These are phyloP conservation scores for Takifugu rubripes DNA, from an alignment of 2,797 vertebrate genomes.

Conservation along the genomic window DNA sequence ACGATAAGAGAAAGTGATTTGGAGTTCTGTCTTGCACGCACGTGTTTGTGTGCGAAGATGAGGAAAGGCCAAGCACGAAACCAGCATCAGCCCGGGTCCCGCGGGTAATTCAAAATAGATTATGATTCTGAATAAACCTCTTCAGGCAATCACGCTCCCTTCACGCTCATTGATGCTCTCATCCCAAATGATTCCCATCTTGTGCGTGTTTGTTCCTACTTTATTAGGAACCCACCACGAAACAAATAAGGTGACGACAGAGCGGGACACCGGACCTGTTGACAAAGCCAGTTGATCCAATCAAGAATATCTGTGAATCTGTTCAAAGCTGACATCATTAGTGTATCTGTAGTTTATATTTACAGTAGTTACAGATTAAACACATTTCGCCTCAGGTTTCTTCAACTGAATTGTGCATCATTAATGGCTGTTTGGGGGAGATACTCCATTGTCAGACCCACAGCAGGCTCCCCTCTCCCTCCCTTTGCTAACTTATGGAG, in stretches of 20 bases:
- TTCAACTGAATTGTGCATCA: too few relatives aligned
- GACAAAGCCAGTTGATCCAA: too few relatives aligned
- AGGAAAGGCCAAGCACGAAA: constrained; percentile 32
- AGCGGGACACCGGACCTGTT: neutral
- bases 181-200: constrained; percentile 4
- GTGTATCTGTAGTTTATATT: too few relatives aligned
- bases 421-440: too few relatives aligned
- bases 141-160: constrained; percentile 29
- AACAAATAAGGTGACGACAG: neutral
- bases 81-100: constrained; percentile 23
- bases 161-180: constrained; percentile 11
- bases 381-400: too few relatives aligned
- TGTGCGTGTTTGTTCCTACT: constrained; percentile 1
- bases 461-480: too few relatives aligned
- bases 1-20: constrained; percentile 48
- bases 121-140: constrained; percentile 37
- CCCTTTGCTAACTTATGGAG: too few relatives aligned
- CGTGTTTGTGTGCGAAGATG: constrained; percentile 5
- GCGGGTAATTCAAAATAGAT: constrained; percentile 58
- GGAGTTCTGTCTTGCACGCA: constrained; percentile 15
- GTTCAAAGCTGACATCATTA: too few relatives aligned
- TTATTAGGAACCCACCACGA: neutral
- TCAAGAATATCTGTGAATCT: too few relatives aligned
- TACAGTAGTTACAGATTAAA: too few relatives aligned
- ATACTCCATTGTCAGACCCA: too few relatives aligned